These are phyloP conservation scores for Erpobdella octoculata DNA, from an alignment of 2,888 invertebrate species.

Conservation along the genomic window DNA sequence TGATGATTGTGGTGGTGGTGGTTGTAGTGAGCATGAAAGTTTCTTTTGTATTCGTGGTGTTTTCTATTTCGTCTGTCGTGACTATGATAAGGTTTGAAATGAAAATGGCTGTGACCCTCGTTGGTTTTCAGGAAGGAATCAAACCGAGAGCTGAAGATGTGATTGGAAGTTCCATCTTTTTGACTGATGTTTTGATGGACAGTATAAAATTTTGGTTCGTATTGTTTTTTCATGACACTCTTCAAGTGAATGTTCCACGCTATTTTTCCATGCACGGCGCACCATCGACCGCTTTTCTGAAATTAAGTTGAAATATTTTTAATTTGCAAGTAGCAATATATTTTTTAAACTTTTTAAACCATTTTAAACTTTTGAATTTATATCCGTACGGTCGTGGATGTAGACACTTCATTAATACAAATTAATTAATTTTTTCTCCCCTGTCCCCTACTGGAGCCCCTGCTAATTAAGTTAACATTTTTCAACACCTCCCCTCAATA, in stretches of 20 bases:
- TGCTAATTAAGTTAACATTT: no score
- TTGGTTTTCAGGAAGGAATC: neutral
- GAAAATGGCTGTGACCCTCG: neutral
- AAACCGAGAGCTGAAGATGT: conserved; percentile 14
- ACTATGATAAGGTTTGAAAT: neutral
- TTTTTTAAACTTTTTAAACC: no score
- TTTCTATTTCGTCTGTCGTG: neutral
- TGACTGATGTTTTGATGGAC: conserved; percentile 9
- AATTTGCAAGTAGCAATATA: neutral
- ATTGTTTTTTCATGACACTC: neutral
- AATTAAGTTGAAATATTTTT: neutral
- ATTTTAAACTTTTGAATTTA: no score
- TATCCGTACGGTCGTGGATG: no score
- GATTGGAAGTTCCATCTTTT: neutral
- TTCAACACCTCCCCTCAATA: no score
- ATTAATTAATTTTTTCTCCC: no score
- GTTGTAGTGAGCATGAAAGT: neutral
- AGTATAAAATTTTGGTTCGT: neutral
- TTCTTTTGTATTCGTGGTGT: conserved; percentile 4
- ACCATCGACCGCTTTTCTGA: conserved; percentile 11
- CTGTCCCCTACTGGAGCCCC: no score
- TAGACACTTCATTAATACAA: no score
- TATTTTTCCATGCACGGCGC: conserved; percentile 10
- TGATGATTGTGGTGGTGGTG: neutral
- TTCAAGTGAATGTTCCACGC: conserved; percentile 18